Evolutionary conservation across 1,140 invertebrate genomes (phyloP).

Genomic region (Dolichoris vasculosae): DNA sequence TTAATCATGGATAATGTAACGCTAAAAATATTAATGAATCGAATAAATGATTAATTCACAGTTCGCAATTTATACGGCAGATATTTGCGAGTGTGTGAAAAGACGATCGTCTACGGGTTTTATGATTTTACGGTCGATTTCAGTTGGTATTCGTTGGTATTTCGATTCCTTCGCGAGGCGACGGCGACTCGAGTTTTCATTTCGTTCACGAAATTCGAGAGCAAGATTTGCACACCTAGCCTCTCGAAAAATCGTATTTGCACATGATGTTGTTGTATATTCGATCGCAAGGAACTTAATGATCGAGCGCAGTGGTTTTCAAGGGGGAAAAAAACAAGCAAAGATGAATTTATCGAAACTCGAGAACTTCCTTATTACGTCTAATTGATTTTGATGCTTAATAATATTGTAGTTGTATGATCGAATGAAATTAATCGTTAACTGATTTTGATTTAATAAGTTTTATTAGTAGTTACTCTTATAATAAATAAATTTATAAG

Average conservation of each 20-base stretch:
- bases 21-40: no score
- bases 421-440: neutral
- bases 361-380: neutral
- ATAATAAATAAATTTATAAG: no score
- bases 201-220: constrained; percentile 4
- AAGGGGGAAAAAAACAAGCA: neutral
- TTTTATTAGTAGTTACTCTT: no score
- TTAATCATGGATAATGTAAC: no score
- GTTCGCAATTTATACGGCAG: neutral
- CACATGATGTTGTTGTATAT: neutral
- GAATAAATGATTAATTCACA: no score
- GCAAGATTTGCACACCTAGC: neutral
- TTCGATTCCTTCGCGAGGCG: constrained; percentile 56
- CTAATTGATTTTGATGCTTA: neutral
- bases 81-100: neutral
- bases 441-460: neutral
- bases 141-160: constrained; percentile 58
- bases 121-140: constrained; percentile 64
- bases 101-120: constrained; percentile 57
- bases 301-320: neutral
- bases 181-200: constrained; percentile 13
- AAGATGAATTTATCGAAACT: neutral
- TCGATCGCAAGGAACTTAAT: neutral
- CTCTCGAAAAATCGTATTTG: constrained; percentile 31
- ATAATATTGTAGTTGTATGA: neutral